Evolutionary conservation across 1,140 invertebrate genomes (phyloP).

Genomic region (Lamellibrachia luymesi): DNA sequence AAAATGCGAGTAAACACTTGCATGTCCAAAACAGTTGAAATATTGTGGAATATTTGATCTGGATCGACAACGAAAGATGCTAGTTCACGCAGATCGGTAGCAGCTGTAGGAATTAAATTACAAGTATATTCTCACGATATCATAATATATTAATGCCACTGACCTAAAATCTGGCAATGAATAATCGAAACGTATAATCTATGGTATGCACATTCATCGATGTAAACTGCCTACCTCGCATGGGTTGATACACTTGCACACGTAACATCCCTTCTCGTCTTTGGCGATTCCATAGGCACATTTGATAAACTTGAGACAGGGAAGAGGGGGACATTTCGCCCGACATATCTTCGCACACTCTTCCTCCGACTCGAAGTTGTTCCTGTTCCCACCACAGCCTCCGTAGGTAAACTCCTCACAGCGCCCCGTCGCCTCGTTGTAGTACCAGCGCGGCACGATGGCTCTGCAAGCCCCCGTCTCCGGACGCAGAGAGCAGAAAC

Average conservation of each 20-base stretch:
- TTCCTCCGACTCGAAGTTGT: slow-evolving; percentile 60
- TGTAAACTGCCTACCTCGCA: neutral
- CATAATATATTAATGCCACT: no score
- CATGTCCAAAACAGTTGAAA: no score
- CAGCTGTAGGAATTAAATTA: no score
- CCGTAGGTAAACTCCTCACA: slow-evolving; percentile 63
- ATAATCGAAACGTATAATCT: no score
- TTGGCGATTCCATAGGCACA: neutral
- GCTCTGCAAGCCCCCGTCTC: slow-evolving; percentile 36
- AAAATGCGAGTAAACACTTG: no score
- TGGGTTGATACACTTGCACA: neutral
- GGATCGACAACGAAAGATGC: no score
- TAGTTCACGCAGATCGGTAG: no score
- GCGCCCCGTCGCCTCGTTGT: slow-evolving; percentile 48
- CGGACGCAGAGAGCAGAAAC: slow-evolving; percentile 59
- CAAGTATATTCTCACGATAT: no score
- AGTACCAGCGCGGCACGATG: slow-evolving; percentile 57
- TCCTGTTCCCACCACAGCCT: slow-evolving; percentile 64
- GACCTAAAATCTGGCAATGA: no score
- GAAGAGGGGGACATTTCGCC: neutral
- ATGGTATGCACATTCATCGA: no score
- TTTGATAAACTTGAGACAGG: neutral
- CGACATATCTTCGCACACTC: slow-evolving; percentile 43
- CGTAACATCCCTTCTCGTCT: neutral
- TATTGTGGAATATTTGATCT: no score